Conservation (phyloP, 1,140 invertebrate genomes). For the Oedothorax gibbosus region DNA sequence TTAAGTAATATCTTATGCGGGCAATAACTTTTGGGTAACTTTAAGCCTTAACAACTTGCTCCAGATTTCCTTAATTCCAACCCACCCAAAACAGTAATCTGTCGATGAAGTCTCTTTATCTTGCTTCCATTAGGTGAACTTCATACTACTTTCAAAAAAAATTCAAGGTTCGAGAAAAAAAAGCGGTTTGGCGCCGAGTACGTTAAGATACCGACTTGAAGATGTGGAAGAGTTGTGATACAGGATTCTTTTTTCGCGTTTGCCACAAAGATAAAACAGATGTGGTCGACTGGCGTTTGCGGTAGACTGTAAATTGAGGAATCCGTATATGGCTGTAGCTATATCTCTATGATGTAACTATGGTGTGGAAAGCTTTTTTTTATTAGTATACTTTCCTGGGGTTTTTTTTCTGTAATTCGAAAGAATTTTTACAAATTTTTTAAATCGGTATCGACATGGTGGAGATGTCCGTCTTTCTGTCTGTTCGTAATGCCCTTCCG, state of each 20-base stretch:
- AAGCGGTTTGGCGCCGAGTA: background rate
- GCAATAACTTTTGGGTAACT: no score
- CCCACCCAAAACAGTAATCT: background rate
- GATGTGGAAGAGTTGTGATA: constrained; percentile 10
- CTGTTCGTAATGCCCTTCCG: no score
- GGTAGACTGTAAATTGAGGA: background rate
- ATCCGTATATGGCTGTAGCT: background rate
- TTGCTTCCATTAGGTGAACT: background rate
- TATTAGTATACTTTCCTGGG: no score
- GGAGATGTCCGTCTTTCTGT: no score
- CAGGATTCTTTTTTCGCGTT: background rate
- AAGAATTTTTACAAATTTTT: no score
- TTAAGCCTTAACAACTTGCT: no score
- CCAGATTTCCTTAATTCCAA: background rate
- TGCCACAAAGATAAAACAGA: background rate
- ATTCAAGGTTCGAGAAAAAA: background rate
- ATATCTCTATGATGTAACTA: background rate
- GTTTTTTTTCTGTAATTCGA: no score
- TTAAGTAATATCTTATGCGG: no score
- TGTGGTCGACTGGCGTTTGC: background rate
- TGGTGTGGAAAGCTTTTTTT: no score
- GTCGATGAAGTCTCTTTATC: background rate
- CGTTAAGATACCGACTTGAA: no score
- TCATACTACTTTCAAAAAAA: background rate
- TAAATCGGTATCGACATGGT: no score